Evolutionary conservation across 2,797 vertebrate genomes (phyloP), one percentile per base, ranked within the genome.

Genomic region (Sternarchorhynchus goeldii): DNA sequence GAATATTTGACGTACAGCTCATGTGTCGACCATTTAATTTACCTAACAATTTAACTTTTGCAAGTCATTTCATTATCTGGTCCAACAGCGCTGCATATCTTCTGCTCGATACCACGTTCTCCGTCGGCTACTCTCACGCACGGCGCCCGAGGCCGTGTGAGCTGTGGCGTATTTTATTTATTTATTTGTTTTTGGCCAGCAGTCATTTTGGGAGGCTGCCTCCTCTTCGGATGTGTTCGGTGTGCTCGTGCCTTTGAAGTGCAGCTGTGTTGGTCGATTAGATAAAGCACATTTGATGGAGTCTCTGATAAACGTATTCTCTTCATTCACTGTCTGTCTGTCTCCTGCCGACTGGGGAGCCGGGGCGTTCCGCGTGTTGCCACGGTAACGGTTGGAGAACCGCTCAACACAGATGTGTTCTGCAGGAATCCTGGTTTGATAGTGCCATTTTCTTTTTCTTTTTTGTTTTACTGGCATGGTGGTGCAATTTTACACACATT

Each of bases 301-400:
- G 79, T 32, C 74, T 82, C 73, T 85, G 86, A 87, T 86, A 84
- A 85, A 83, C 80, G 78, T 83, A 83, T 85, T 85, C 86, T 71
- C 83, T 87, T 85, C 66, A 77, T 81, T 84, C 82, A 80, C 77
- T 62, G 76, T 67, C 65, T 78, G 82, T 86, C 83, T 81, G 69
- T 77, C 53, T 16, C 77, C 25, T 25, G 25, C 25, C 74, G 82
- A 69, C 80, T 74, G 65, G 69, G 74, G 66, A 60, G 65, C 59
- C 55, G 20, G 62, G 45, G 78, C 70, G 73, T 82, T 79, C 72
- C 17, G 32, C 56, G 53, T 36, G 82, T 88, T 63, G 39, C 84
- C 85, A 87, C 85, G 83, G 86, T 69, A 86, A 88, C 86, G 21
- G 79, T 75, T 64, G 64, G 59, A 80, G 68, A 64, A 76, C 72